Base-by-base conservation (phyloP, 2,113 vertebrate species). In the Pholis gunnellus region DNA sequence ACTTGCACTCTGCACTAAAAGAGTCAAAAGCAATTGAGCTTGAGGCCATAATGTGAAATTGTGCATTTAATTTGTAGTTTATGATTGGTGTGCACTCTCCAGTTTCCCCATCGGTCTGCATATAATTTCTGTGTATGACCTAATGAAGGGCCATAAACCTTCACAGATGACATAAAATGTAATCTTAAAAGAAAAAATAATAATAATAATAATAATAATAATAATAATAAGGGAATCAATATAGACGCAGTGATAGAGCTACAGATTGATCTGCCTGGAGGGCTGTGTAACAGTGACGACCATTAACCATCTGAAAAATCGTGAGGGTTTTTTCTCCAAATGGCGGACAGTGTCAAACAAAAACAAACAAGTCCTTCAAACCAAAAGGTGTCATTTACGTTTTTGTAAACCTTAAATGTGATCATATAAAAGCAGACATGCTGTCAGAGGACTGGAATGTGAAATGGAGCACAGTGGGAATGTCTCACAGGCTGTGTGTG, bases 351-450 rank as follows among this genome's bases (percentile, higher is more conserved):
- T 2, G 40, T 86, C 73, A 80, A 78, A 87, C 60, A 57, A 82
- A 86, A 91, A 90, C 72, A 87, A 88, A 81, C 81, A 86, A 68
- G 54, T 75, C 75, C 72, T 75, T 90, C 20, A 82, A 91, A 87
- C 42, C 67, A 15, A 87, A 66, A 88, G 63, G 85, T 87, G 84
- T 91, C 72, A 81, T 85, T 88, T 90, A 61, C 83, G 78, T 89
- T 83, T 82, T 81, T 86, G 59, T 81, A 78, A 89, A 92, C 57
- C 73, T 61, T 87, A 60, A 93, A 93, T 92, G 89, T 91, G 84
- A 93, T 92, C 93, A 90, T 94, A 93, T 88, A 94, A 91, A 91
- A 88, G 94, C 93, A 96, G 95, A 96, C 95, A 87, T 93, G 91
- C 73, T 81, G 89, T 95, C 94, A 96, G 90, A 89, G 90, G 93